Percentiles rank a stretch among this genome's conserved stretches.
Evolutionary conservation across 2,113 vertebrate species (phyloP).

Genomic region (Lagopus leucura): DNA sequence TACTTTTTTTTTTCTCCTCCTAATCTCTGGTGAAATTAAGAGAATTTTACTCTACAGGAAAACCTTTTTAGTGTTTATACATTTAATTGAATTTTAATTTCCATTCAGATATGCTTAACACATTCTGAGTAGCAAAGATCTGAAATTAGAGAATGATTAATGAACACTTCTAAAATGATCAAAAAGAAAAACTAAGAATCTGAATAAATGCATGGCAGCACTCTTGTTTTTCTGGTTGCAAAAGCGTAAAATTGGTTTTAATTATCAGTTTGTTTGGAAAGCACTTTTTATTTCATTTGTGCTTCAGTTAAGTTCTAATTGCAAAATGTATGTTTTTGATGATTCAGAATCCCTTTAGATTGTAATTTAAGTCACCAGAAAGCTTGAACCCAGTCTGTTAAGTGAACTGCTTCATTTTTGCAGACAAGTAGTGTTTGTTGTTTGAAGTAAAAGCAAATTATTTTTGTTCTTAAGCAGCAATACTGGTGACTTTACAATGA

Average conservation of each 20-base stretch:
- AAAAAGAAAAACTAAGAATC: background rate
- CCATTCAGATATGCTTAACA: conserved; percentile 51
- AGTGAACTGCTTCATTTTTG: background rate
- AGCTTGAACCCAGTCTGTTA: background rate
- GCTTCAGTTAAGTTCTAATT: background rate
- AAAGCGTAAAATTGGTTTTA: background rate
- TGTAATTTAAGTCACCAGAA: background rate
- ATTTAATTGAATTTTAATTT: conserved; percentile 52
- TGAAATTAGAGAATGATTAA: conserved; percentile 51
- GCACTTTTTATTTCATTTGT: background rate
- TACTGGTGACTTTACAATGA: background rate
- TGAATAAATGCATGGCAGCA: background rate
- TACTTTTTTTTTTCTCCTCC: background rate
- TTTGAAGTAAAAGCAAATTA: background rate
- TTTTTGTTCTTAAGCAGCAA: background rate
- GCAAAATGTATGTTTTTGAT: background rate
- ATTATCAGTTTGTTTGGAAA: conserved; percentile 18
- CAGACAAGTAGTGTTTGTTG: background rate
- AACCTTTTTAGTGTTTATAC: conserved; percentile 52
- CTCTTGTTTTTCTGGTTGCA: background rate
- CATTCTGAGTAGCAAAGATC: conserved; percentile 21
- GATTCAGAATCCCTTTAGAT: background rate
- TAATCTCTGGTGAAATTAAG: conserved; percentile 49
- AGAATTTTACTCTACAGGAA: conserved; percentile 27
- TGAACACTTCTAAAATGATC: background rate